Evolutionary conservation across 2,888 invertebrate species (phyloP).

Genomic region (Crematogaster levior): DNA sequence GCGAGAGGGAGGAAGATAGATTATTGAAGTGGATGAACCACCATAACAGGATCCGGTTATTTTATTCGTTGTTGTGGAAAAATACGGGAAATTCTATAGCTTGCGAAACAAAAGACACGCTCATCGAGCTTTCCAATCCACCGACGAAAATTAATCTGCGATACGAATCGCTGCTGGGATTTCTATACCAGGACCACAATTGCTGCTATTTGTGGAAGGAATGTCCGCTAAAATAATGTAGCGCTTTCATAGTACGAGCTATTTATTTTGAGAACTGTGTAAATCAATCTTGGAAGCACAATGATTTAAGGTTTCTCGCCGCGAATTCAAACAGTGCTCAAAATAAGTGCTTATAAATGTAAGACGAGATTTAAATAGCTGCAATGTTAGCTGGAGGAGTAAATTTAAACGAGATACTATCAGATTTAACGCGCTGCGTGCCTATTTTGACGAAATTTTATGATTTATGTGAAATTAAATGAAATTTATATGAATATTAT

Average conservation of each 20-base stretch:
- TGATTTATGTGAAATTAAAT: background rate
- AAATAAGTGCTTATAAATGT: background rate
- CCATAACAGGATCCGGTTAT: conserved; percentile 15
- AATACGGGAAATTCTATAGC: conserved; percentile 9
- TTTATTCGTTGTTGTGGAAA: conserved; percentile 29
- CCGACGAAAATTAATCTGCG: conserved; percentile 28
- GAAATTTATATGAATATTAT: too few relatives aligned
- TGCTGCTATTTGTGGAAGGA: conserved; percentile 1
- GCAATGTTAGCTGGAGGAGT: background rate
- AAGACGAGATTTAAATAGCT: conserved; percentile 10
- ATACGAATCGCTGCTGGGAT: background rate
- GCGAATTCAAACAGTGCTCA: background rate
- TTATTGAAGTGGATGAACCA: background rate
- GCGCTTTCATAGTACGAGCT: background rate
- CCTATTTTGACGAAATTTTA: background rate
- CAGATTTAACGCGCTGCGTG: background rate
- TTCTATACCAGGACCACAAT: conserved; percentile 12
- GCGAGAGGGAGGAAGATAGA: conserved; percentile 14
- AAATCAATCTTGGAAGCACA: background rate
- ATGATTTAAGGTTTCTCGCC: background rate
- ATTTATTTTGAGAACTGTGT: background rate
- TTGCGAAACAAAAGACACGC: conserved; percentile 23
- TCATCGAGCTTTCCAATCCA: conserved; percentile 18
- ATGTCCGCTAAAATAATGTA: conserved; percentile 17
- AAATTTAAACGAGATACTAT: conserved; percentile 22